A percentile compares a stretch with the other conserved stretches of the same genome.
Conservation (phyloP, 2,888 invertebrate genomes). For the Drosophila villosipedis region DNA sequence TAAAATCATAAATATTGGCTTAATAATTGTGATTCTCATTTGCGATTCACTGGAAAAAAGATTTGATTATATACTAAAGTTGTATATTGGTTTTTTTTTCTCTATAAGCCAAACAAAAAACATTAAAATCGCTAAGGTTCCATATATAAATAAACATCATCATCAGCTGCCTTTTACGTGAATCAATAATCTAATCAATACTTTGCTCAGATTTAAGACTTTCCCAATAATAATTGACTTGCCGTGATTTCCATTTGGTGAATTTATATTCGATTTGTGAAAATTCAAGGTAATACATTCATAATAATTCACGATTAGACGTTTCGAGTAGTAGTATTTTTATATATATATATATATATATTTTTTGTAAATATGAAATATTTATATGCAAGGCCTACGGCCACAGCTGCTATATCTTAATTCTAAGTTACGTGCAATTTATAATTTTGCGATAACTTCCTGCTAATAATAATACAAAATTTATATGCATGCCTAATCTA, state of each 20-base stretch:
- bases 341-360: no score
- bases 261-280: slow-evolving; percentile 32
- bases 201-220: slow-evolving; percentile 44
- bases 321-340: background rate
- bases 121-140: background rate
- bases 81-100: background rate
- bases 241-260: slow-evolving; percentile 36
- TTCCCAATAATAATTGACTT: slow-evolving; percentile 40
- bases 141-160: slow-evolving; percentile 11
- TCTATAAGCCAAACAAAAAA: background rate
- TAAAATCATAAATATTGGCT: slow-evolving; percentile 41
- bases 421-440: background rate
- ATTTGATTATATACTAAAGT: background rate
- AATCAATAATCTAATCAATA: slow-evolving; percentile 48
- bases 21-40: background rate
- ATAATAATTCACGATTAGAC: slow-evolving; percentile 27
- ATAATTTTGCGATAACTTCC: background rate
- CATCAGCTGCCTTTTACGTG: slow-evolving; percentile 7
- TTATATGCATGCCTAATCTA: slow-evolving; percentile 4
- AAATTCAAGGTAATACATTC: slow-evolving; percentile 22
- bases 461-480: background rate
- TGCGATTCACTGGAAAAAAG: background rate
- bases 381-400: background rate
- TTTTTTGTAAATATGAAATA: background rate
- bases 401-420: background rate